These are phyloP conservation scores for Galerucella calmariensis DNA, from an alignment of 2,888 invertebrate genomes.

Conservation along the genomic window DNA sequence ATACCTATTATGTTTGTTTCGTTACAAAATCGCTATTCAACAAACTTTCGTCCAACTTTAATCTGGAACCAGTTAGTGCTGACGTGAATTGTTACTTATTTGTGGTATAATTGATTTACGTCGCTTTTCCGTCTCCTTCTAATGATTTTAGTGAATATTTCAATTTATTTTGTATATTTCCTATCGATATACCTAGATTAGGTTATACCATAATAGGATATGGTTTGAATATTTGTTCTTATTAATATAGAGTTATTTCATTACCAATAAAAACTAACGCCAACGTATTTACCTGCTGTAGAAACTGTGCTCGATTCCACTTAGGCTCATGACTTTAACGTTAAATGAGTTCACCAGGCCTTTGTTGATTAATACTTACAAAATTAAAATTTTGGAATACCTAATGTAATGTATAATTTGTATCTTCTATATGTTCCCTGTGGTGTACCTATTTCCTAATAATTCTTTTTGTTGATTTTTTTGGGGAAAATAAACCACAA, in stretches of 20 bases:
- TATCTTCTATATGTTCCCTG: too few species aligned
- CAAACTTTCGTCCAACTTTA: neutral
- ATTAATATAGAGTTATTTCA: neutral
- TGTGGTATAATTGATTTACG: slow-evolving; percentile 40
- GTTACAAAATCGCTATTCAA: slow-evolving; percentile 19
- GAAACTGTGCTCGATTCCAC: neutral
- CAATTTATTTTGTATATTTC: slow-evolving; percentile 7
- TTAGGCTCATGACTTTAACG: neutral
- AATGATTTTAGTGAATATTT: slow-evolving; percentile 42
- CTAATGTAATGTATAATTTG: too few species aligned
- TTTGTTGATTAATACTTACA: too few species aligned
- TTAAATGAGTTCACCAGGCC: too few species aligned
- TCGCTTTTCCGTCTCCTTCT: slow-evolving; percentile 38
- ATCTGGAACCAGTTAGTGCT: slow-evolving; percentile 23
- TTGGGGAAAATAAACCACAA: too few species aligned
- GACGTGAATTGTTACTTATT: slow-evolving; percentile 39
- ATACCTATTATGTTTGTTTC: too few species aligned
- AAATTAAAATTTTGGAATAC: too few species aligned
- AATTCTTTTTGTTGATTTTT: too few species aligned
- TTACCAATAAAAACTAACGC: neutral
- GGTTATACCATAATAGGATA: neutral
- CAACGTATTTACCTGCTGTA: neutral
- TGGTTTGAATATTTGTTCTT: neutral
- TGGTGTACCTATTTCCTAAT: too few species aligned
- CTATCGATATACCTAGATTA: slow-evolving; percentile 19